Percentiles rank a stretch among this genome's conserved stretches.
Evolutionary conservation across 2,797 vertebrate genomes (phyloP).

Genomic region (Channallabes apus): DNA sequence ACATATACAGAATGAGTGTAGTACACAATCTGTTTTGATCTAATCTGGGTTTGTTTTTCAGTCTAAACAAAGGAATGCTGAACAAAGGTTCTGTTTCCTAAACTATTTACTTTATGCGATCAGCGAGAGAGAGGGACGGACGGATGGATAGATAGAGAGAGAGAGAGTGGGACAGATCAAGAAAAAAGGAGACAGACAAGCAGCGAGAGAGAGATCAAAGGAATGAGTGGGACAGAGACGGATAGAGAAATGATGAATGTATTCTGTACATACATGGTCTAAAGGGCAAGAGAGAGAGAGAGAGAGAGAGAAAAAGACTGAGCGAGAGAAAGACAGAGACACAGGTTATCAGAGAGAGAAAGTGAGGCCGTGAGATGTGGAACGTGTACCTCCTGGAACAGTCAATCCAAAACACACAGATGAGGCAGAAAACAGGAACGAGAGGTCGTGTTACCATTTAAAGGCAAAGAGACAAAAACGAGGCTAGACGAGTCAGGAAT

Average conservation of each 20-base stretch:
- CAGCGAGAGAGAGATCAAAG: neutral
- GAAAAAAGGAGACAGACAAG: neutral
- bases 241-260: too few species aligned
- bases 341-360: neutral
- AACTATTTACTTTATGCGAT: slow-evolving; percentile 2
- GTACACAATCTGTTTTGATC: neutral
- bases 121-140: neutral
- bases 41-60: slow-evolving; percentile 11
- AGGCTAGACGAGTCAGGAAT: slow-evolving; percentile 36
- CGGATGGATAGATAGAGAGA: slow-evolving; percentile 12
- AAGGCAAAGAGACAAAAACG: slow-evolving; percentile 49
- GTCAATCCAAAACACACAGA: neutral
- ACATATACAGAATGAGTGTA: neutral
- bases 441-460: slow-evolving; percentile 54
- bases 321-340: neutral
- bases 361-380: neutral
- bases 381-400: neutral
- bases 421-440: neutral
- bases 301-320: neutral
- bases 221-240: neutral
- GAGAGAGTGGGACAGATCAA: neutral
- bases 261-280: too few species aligned
- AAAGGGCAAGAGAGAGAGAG: neutral
- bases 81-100: slow-evolving; percentile 15
- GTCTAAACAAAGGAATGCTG: slow-evolving; percentile 25